phyloP scores from a whole-genome alignment of 2,113 vertebrate species.

The Elachura formosa region DNA sequence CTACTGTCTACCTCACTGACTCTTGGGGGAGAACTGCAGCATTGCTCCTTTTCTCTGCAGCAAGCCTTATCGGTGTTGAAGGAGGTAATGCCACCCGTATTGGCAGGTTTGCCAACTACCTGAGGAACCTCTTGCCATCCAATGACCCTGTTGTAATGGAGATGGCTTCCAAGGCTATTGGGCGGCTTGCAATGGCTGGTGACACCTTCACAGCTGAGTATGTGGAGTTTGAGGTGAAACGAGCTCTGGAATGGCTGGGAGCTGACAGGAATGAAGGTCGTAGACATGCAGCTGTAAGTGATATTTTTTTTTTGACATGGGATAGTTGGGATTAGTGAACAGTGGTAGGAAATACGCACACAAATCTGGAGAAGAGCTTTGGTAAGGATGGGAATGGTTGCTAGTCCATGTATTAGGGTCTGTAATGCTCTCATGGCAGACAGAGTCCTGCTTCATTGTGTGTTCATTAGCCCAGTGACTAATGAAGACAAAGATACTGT shows the following conservation, averaged over 20 bases:
- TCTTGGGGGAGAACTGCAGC: background rate
- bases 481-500: background rate
- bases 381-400: background rate
- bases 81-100: slow-evolving; percentile 96
- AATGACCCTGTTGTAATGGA: slow-evolving; percentile 97
- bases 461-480: background rate
- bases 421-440: background rate
- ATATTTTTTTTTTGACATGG: background rate
- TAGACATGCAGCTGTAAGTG: slow-evolving; percentile 91
- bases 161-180: slow-evolving; percentile 98
- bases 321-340: background rate
- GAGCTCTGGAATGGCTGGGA: slow-evolving; percentile 96
- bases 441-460: background rate
- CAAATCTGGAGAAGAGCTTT: background rate
- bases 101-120: slow-evolving; percentile 95
- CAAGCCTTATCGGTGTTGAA: slow-evolving; percentile 96
- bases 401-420: background rate
- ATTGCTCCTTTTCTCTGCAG: slow-evolving; percentile 66
- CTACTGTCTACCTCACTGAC: background rate
- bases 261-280: slow-evolving; percentile 95
- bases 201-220: slow-evolving; percentile 98
- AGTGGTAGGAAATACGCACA: background rate
- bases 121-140: slow-evolving; percentile 94
- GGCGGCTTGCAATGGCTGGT: slow-evolving; percentile 93
- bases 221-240: slow-evolving; percentile 98